Evolutionary conservation across 2,797 vertebrate species (phyloP), one percentile per base, ranked within the genome.

Genomic region (Tarsius wallacei): DNA sequence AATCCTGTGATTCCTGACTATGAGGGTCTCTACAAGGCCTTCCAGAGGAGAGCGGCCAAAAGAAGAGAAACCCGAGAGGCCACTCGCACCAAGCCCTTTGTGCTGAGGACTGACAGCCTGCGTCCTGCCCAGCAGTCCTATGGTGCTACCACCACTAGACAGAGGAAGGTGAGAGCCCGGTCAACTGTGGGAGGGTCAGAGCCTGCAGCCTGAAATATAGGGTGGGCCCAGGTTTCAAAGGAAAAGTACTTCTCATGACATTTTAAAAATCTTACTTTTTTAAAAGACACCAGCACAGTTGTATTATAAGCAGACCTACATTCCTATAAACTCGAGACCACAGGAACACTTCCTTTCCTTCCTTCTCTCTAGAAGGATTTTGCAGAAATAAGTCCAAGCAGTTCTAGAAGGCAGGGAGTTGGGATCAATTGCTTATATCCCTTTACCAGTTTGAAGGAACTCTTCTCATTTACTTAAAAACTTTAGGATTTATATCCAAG

Each of bases 21-120:
- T 97, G 98, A 99, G 87, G 98, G 95, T 97, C 98, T 99, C 93
- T 99, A 99, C 97, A 99, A 98, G 98, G 98, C 98, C 4, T 99
- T 99, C 97, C 99, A 99, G 98, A 99, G 97, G 95, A 98, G 99
- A 98, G 98, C 96, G 5, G 81, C 98, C 96, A 98, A 97, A 68
- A 99, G 97, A 97, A 97, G 98, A 73, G 99, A 99, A 96, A 98
- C 90, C 83, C 98, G 97, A 98, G 99, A 99, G 84, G 96, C 97
- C 55, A 99, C 99, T n/a, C 99, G 70, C 94, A 99, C 98, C 98
- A 99, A 99, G 91, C 99, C 99, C 8, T 99, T 99, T 98, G 95
- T 97, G 95, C 98, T 99, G 81, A 99, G 99, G 97, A 99, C 99
- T 0, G 99, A 99, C 80, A 98, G 97, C 89, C 98, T 99, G 80